Evolutionary conservation across 2,888 invertebrate genomes (phyloP).

Genomic region (Aporophyla lueneburgensis): DNA sequence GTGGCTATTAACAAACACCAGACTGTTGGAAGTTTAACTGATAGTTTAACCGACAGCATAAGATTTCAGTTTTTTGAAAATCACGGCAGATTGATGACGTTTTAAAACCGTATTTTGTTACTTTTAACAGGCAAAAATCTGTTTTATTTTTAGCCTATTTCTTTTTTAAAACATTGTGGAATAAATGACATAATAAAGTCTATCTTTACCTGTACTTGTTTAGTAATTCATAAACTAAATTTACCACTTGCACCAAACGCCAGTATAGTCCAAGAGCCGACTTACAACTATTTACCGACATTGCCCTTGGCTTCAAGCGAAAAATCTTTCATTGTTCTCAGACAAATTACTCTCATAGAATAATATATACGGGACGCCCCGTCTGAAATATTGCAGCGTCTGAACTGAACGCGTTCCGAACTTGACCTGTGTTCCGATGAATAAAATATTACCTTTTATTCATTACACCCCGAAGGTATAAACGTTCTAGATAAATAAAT

Average conservation of each 20-base stretch:
- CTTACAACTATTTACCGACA: slow-evolving; percentile 79
- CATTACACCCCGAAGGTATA: slow-evolving; percentile 62
- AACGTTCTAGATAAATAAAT: slow-evolving; percentile 60
- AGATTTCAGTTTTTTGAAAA: background rate
- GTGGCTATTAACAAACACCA: background rate
- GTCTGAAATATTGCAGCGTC: slow-evolving; percentile 73
- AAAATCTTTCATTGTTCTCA: slow-evolving; percentile 86
- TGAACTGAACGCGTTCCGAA: slow-evolving; percentile 54
- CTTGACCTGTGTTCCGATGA: slow-evolving; percentile 68
- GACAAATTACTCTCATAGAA: slow-evolving; percentile 84
- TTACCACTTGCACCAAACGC: slow-evolving; percentile 69
- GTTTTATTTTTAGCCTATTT: background rate
- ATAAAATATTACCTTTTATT: slow-evolving; percentile 70
- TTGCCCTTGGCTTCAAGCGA: slow-evolving; percentile 82
- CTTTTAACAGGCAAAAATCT: background rate
- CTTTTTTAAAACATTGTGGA: background rate
- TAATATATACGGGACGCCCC: slow-evolving; percentile 74
- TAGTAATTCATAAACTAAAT: no score
- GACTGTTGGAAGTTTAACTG: no score
- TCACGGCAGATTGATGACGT: no score
- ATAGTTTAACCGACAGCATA: no score
- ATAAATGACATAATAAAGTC: background rate
- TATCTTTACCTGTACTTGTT: background rate
- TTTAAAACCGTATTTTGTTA: background rate
- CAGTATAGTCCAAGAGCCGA: slow-evolving; percentile 71